Base-by-base conservation (phyloP, 2,797 vertebrate species). In the Betta splendens region DNA sequence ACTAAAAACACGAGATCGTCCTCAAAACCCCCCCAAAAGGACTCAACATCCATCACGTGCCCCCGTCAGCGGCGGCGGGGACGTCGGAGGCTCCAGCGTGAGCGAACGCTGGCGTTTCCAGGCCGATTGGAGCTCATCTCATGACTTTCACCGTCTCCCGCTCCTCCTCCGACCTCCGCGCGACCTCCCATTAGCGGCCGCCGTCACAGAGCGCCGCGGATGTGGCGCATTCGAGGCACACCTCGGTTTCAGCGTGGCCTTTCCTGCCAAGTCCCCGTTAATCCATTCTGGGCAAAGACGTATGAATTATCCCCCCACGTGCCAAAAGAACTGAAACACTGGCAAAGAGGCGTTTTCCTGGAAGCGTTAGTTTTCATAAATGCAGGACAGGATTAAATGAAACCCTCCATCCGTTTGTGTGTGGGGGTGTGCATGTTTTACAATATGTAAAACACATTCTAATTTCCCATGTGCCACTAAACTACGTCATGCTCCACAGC, bases 221-320 rank as follows among this genome's bases (percentile, higher is more conserved):
- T 61, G 72, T 66, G 70, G 63, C 55, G 55, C 52, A 85, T 85
- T 83, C 76, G 77, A 63, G 77, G 78, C 64, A 71, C 50, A 69
- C 63, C 49, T 56, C 44, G 58, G 53, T 68, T 45, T 61, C 73
- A 49, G 49, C 56, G 65, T 28, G 29, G 39, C 52, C 21, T 38
- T 33, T 53, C 33, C 43, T 70, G 48, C 75, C 62, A 71, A 76
- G 56, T 60, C 72, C 62, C 40, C 58, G 47, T 43, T 73, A 63
- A 77, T 83, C 61, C 51, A 45, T 50, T 68, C 59, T 54, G 43
- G 55, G 62, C 32, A 69, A 78, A 80, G 72, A 72, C 0, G 6
- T 49, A 61, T 64, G 45, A 81, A 64, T 66, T 59, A 61, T 70
- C 35, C 48, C 40, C 15, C 20, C 7, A 18, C 64, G 72, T 69